Evolutionary conservation across 2,888 invertebrate genomes (phyloP), one percentile per base, ranked within the genome.

Genomic region (Synanthedon myopaeformis): DNA sequence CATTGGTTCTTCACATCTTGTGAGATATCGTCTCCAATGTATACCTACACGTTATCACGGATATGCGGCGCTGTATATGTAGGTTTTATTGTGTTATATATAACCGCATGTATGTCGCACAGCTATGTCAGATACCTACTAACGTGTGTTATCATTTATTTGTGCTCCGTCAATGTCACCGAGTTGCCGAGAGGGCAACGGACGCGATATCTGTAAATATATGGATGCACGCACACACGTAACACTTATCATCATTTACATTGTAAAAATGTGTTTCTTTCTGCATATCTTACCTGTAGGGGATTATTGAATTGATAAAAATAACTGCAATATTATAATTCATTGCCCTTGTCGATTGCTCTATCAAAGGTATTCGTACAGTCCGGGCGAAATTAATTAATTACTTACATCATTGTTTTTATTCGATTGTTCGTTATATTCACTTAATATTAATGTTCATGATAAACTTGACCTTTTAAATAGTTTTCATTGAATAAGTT

Each of bases 131-230:
- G 23, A 49, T 49, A 74, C 70, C 66, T 78, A 76, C 78, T 76
- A 77, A 76, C 82, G 67, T 72, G 67, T 70, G 70, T 82, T 86
- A 86, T 84, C 85, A 75, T 74, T 61, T 82, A 79, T 86, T 85
- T 84, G 81, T 79, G 74, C 75, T 76, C 69, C 70, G 74, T 86
- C 87, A 87, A 87, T 87, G 87, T 87, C 87, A 86, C 82, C 76
- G 83, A 84, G 82, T 83, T 79, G 80, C 69, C 65, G 75, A 67
- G 76, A 78, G 87, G 83, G 83, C 86, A 86, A 85, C 79, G 86
- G 72, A 79, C 87, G 80, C 75, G 65, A 71, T 85, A 82, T 82
- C 79, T 81, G 68, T 67, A 73, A 67, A 66, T 67, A 77, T 69
- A 72, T 28, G 52, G 70, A 71, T 61, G 72, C 65, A 72, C 63